Base-by-base conservation (phyloP, 2,888 invertebrate genomes). In the Chaitophorus viminalis region DNA sequence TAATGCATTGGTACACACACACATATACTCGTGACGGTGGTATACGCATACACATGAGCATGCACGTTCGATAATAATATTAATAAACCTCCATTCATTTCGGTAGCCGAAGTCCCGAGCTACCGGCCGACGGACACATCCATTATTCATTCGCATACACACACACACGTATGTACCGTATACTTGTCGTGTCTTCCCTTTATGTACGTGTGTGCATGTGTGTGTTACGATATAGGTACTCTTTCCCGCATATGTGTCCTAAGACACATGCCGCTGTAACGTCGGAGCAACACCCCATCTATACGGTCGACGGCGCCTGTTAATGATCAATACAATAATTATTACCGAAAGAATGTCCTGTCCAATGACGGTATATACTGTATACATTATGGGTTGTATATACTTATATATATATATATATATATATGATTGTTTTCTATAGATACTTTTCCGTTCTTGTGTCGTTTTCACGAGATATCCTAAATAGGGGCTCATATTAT, bases 61-160 rank as follows among this genome's bases (percentile, higher is more conserved):
- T 81, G 87, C 46, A 81, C 87, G 81, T 87, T 75, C 87, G 79
- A 87, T 87, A 81, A 85, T 85, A 86, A 79, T 86, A 86, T 81
- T 87, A 81, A 86, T 87, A 87, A 87, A 81, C 87, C 46, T 81
- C 81, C 87, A 87, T 87, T 87, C 87, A 87, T 87, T 79, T n/a
- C 87, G 87, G 87, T 87, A 87, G 87, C 74, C n/a, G 39, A 52
- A 85, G 68, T 77, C 78, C 25, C 86, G 78, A 70, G 85, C 86
- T 86, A 79, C 78, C 79, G 85, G 33, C 77, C 85, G 78, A 79
- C 86, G 31, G 79, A 78, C 79, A 81, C 87, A 75, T 81, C 86
- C 87, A 87, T 87, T 87, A 87, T 74, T 87, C 87, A 81, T 87
- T n/a, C 81, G 87, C 31, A 29, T 52, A 39, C 33, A 54, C 9